Evolutionary conservation across 2,797 vertebrate genomes (phyloP).

Genomic region (Cichlasoma orientale): DNA sequence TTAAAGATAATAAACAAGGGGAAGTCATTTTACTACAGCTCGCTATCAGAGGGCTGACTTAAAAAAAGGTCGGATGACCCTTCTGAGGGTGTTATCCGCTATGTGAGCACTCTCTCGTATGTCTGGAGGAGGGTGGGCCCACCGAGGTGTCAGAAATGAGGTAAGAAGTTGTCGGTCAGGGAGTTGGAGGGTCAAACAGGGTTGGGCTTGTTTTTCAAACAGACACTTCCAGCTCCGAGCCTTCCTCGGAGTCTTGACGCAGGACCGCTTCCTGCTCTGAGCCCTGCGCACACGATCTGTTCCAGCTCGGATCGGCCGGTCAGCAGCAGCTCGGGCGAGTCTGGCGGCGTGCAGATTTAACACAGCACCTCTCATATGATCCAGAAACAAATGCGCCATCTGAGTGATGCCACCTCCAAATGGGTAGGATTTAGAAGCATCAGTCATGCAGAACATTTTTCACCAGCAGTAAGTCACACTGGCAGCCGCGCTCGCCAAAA

Average conservation of each 20-base stretch:
- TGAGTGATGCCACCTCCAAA: conserved; percentile 34
- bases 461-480: conserved; percentile 52
- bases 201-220: conserved; percentile 64
- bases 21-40: conserved; percentile 67
- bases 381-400: conserved; percentile 27
- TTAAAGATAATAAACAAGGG: conserved; percentile 77
- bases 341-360: conserved; percentile 25
- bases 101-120: conserved; percentile 9
- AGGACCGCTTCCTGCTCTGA: conserved; percentile 56
- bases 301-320: conserved; percentile 35
- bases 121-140: conserved; percentile 56
- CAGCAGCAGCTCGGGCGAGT: background rate
- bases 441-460: conserved; percentile 39
- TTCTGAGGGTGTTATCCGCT: conserved; percentile 42
- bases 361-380: conserved; percentile 27
- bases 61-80: conserved; percentile 59
- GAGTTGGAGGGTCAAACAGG: conserved; percentile 58
- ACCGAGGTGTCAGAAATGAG: conserved; percentile 64
- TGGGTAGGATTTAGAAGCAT: conserved; percentile 50
- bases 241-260: conserved; percentile 54
- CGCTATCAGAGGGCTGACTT: conserved; percentile 47
- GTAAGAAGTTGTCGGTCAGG: conserved; percentile 60
- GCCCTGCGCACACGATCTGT: conserved; percentile 21
- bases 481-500: conserved; percentile 50
- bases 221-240: conserved; percentile 35